A percentile compares a stretch with the other conserved stretches of the same genome.
phyloP scores from a whole-genome alignment of 1,140 invertebrate genomes.

The Procambarus clarkii region DNA sequence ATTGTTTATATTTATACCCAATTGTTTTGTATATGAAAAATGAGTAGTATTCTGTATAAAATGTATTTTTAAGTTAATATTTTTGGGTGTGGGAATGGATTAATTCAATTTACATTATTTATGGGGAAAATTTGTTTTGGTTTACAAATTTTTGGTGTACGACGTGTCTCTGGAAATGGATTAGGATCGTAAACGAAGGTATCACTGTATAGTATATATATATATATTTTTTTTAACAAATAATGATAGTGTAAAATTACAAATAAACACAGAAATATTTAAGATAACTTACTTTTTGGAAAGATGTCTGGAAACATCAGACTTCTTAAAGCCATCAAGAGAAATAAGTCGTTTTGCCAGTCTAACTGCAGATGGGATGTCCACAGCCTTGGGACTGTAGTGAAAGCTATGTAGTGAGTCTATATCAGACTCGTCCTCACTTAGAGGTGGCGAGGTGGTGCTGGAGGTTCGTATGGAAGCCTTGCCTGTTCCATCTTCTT shows the following conservation, averaged over 20 bases:
- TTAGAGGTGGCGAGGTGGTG: slow-evolving; percentile 72
- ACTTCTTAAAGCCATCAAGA: slow-evolving; percentile 91
- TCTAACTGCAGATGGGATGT: slow-evolving; percentile 93
- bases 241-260: not conserved
- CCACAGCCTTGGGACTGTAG: slow-evolving; percentile 90
- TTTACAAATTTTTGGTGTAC: too few relatives aligned
- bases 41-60: too few relatives aligned
- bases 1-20: too few relatives aligned
- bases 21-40: too few relatives aligned
- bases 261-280: not conserved
- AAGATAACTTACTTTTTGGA: slow-evolving; percentile 90
- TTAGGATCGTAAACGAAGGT: too few relatives aligned
- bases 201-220: not conserved
- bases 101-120: too few relatives aligned
- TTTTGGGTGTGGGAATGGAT: too few relatives aligned
- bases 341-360: slow-evolving; percentile 88
- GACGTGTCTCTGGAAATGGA: too few relatives aligned
- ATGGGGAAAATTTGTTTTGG: too few relatives aligned
- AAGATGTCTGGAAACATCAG: slow-evolving; percentile 95
- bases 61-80: too few relatives aligned
- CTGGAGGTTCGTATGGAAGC: slow-evolving; percentile 52
- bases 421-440: slow-evolving; percentile 89
- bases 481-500: slow-evolving; percentile 73
- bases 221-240: not conserved
- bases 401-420: slow-evolving; percentile 93